These are phyloP conservation scores for Anthopleura xanthogrammica DNA, from an alignment of 92 coral and sea anemone species.

Conservation along the genomic window DNA sequence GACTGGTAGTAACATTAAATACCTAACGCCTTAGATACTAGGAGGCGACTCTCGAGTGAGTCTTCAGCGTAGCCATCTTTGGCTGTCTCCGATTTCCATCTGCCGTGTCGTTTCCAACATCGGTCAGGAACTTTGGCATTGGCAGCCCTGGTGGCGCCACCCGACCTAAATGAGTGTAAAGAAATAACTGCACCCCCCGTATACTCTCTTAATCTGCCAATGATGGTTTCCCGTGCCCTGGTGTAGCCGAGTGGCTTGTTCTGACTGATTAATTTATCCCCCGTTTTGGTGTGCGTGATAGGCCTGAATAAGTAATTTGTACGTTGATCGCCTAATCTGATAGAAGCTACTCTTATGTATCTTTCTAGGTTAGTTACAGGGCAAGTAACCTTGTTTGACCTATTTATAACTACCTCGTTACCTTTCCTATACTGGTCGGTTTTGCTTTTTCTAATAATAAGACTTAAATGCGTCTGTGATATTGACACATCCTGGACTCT, in stretches of 20 bases:
- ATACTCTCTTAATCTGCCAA: constrained; percentile 23
- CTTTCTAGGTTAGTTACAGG: constrained; percentile 47
- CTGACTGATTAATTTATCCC: constrained; percentile 33
- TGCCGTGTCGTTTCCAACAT: constrained; percentile 33
- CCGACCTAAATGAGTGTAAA: constrained; percentile 30
- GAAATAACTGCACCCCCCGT: constrained; percentile 6
- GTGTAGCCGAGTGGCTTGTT: constrained; percentile 44
- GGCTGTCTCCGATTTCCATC: constrained; percentile 35
- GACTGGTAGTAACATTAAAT: neutral
- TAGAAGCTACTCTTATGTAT: constrained; percentile 37
- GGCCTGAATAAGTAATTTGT: constrained; percentile 42
- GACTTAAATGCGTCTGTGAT: constrained; percentile 26
- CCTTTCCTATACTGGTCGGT: constrained; percentile 56
- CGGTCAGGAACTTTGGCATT: constrained; percentile 27
- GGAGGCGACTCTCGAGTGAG: constrained; percentile 21
- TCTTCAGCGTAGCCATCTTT: constrained; percentile 34
- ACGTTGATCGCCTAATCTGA: constrained; percentile 8
- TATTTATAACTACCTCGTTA: constrained; percentile 34
- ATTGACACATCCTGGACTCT: constrained; percentile 38
- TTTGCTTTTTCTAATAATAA: constrained; percentile 38
- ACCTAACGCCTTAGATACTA: neutral
- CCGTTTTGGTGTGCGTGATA: constrained; percentile 32
- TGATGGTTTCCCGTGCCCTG: constrained; percentile 27
- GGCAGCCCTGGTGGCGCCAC: constrained; percentile 28
- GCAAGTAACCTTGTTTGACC: constrained; percentile 51